Evolutionary conservation across 2,888 invertebrate genomes (phyloP).

Genomic region (Polietes domitor): DNA sequence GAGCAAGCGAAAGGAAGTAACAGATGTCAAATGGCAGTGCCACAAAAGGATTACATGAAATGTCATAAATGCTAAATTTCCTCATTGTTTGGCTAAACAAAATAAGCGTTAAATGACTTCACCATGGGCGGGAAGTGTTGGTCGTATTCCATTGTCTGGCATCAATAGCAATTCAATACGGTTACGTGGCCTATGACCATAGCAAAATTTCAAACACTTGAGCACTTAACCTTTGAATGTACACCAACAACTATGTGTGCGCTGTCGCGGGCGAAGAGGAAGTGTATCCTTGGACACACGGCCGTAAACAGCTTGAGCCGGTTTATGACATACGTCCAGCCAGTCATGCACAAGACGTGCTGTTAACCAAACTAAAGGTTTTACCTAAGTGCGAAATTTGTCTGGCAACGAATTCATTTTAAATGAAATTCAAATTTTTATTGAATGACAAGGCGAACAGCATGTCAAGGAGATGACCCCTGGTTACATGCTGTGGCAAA

Average conservation of each 20-base stretch:
- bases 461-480: neutral
- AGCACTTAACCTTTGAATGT: neutral
- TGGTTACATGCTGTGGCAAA: slow-evolving; percentile 17
- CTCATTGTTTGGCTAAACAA: neutral
- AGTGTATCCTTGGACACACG: neutral
- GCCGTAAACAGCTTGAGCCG: neutral
- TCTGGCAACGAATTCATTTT: neutral
- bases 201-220: slow-evolving; percentile 40
- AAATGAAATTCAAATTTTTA: slow-evolving; percentile 36
- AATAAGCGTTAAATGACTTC: slow-evolving; percentile 60
- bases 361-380: slow-evolving; percentile 16
- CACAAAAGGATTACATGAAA: slow-evolving; percentile 47
- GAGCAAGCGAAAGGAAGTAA: neutral
- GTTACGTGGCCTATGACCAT: slow-evolving; percentile 40
- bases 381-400: neutral
- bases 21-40: slow-evolving; percentile 34
- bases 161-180: slow-evolving; percentile 18
- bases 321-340: slow-evolving; percentile 11
- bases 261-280: neutral
- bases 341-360: slow-evolving; percentile 14
- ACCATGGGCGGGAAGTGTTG: slow-evolving; percentile 20
- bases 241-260: neutral
- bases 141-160: neutral
- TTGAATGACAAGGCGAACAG: slow-evolving; percentile 13
- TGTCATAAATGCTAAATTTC: slow-evolving; percentile 46